Conservation (phyloP, 2,888 invertebrate species). For the Acrobasis consociella region DNA sequence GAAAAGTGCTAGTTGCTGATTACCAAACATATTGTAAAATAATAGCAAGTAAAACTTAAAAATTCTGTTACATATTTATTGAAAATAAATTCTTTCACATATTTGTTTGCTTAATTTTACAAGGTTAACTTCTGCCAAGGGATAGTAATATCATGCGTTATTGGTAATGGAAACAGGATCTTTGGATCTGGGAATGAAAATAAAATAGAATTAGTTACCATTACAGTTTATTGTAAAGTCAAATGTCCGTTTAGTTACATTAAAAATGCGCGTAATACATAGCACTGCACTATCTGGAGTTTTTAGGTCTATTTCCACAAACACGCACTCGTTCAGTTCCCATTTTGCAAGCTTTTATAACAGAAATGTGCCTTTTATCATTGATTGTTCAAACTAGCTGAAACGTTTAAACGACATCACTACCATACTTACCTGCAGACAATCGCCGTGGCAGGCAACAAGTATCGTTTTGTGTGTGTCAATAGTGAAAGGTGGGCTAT, state of each 20-base stretch:
- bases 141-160: slow-evolving; percentile 2
- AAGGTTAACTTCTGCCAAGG: slow-evolving; percentile 36
- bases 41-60: slow-evolving; percentile 47
- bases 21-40: slow-evolving; percentile 74
- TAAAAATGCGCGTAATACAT: slow-evolving; percentile 47
- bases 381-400: slow-evolving; percentile 30
- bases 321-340: slow-evolving; percentile 69
- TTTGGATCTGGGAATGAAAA: slow-evolving; percentile 73
- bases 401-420: slow-evolving; percentile 27
- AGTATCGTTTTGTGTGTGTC: slow-evolving; percentile 22
- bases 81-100: slow-evolving; percentile 7
- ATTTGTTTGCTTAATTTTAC: slow-evolving; percentile 10
- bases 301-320: slow-evolving; percentile 55
- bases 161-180: slow-evolving; percentile 52
- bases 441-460: slow-evolving; percentile 9
- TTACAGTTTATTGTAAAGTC: slow-evolving; percentile 66
- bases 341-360: slow-evolving; percentile 78
- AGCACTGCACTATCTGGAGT: slow-evolving; percentile 61
- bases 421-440: slow-evolving; percentile 49
- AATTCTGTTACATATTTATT: slow-evolving; percentile 22
- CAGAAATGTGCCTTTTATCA: slow-evolving; percentile 60
- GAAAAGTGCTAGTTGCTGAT: slow-evolving; percentile 72
- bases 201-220: slow-evolving; percentile 48
- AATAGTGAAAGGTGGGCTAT: slow-evolving; percentile 29
- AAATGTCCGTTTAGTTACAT: slow-evolving; percentile 46